These are phyloP conservation scores for Ceuthmochares aereus DNA, from an alignment of 2,113 vertebrate species.

Conservation along the genomic window DNA sequence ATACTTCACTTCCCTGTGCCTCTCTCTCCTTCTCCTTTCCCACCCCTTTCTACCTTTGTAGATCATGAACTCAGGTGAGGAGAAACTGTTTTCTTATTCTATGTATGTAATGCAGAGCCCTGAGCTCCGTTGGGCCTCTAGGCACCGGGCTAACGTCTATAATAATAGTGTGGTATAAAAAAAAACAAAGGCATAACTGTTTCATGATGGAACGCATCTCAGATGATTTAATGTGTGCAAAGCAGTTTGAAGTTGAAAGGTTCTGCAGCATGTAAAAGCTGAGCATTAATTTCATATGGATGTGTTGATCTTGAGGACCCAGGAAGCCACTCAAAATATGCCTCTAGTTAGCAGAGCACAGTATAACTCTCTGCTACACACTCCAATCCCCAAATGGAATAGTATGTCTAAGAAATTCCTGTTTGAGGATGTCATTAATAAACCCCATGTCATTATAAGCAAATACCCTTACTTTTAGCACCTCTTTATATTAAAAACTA, in stretches of 20 bases:
- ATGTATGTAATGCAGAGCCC: neutral
- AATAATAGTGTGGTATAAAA: slow-evolving; percentile 12
- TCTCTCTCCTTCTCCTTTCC: neutral
- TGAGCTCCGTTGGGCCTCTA: slow-evolving; percentile 32
- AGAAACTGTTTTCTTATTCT: neutral
- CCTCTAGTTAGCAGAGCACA: neutral
- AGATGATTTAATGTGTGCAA: slow-evolving; percentile 45
- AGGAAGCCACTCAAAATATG: neutral
- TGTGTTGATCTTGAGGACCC: slow-evolving; percentile 43
- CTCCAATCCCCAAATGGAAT: neutral
- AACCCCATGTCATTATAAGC: slow-evolving; percentile 10
- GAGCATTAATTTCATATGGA: slow-evolving; percentile 30
- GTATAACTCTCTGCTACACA: neutral
- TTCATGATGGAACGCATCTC: slow-evolving; percentile 38
- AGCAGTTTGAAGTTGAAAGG: slow-evolving; percentile 46
- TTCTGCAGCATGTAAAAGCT: slow-evolving; percentile 6
- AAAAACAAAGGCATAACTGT: slow-evolving; percentile 42
- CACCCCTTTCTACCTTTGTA: neutral
- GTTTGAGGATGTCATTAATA: neutral
- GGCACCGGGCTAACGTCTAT: slow-evolving; percentile 38
- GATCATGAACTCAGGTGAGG: neutral
- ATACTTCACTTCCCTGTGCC: neutral
- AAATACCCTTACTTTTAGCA: slow-evolving; percentile 30
- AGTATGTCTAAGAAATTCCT: slow-evolving; percentile 41
- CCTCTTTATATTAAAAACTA: slow-evolving; percentile 37